Evolutionary conservation across 2,797 vertebrate genomes (phyloP).

Genomic region (Pseudomugil tenellus): DNA sequence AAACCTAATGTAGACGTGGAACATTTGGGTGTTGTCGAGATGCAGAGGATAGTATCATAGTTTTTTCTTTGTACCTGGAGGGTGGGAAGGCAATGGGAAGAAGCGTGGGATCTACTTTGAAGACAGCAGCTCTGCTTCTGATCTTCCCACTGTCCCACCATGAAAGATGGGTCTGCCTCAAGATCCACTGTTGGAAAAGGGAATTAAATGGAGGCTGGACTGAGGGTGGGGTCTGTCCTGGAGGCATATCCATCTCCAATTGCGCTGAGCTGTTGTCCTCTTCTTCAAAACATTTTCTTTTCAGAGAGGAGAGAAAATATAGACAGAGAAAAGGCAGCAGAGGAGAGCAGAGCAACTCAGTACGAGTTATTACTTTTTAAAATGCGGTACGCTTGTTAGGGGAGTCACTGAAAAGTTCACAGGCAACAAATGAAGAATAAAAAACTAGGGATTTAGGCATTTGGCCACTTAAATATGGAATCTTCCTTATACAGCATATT

Average conservation of each 20-base stretch:
- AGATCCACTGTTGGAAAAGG: slow-evolving; percentile 60
- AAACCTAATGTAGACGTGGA: not conserved
- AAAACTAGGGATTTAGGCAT: not conserved
- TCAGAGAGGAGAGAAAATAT: slow-evolving; percentile 49
- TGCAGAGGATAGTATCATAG: not conserved
- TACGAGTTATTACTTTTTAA: not conserved
- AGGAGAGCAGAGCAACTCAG: not conserved
- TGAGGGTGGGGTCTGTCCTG: slow-evolving; percentile 71
- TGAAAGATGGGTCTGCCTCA: slow-evolving; percentile 68
- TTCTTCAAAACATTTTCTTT: slow-evolving; percentile 60
- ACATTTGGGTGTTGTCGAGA: too few species aligned
- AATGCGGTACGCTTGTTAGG: not conserved
- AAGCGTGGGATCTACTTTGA: slow-evolving; percentile 77
- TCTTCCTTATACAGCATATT: not conserved
- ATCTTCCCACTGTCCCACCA: slow-evolving; percentile 63
- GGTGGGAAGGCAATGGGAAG: slow-evolving; percentile 59
- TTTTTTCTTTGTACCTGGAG: slow-evolving; percentile 56
- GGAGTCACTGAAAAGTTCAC: not conserved
- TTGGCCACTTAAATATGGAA: not conserved
- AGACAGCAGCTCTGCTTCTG: slow-evolving; percentile 65
- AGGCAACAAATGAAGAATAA: not conserved
- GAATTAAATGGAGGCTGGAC: slow-evolving; percentile 60
- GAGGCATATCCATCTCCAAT: slow-evolving; percentile 68
- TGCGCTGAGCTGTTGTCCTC: slow-evolving; percentile 62
- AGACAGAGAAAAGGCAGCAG: slow-evolving; percentile 21